Conservation (phyloP, 2,797 vertebrate genomes). For the Gymnothorax reevesii region DNA sequence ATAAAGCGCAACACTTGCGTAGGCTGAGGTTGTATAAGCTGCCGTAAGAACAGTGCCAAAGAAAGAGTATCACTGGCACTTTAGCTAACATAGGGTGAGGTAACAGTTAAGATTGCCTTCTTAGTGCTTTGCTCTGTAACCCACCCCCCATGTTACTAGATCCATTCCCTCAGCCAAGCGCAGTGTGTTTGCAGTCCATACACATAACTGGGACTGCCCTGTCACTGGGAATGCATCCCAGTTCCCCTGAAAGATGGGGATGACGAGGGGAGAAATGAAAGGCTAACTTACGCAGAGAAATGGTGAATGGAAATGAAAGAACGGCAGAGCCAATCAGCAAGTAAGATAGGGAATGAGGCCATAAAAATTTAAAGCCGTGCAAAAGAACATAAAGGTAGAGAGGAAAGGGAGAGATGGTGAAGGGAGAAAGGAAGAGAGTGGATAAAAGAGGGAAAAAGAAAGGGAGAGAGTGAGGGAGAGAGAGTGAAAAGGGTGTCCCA, state of each 20-base stretch:
- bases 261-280: not conserved
- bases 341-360: not conserved
- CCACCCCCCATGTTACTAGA: too few species aligned
- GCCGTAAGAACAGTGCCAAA: not conserved
- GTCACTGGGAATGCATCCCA: not conserved
- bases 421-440: not conserved
- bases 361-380: not conserved
- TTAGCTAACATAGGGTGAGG: not conserved
- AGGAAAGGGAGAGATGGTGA: not conserved
- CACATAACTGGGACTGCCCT: not conserved
- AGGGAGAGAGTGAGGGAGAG: not conserved
- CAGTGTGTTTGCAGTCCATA: not conserved
- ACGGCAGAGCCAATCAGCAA: not conserved
- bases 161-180: not conserved
- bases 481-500: not conserved
- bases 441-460: not conserved
- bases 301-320: not conserved
- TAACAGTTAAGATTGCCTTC: not conserved
- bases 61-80: not conserved
- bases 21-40: not conserved
- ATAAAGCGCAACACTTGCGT: not conserved
- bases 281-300: not conserved
- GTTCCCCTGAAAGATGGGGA: not conserved
- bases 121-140: not conserved
- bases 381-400: not conserved